Evolutionary conservation across 1,140 invertebrate species (phyloP), one percentile per base, ranked within the genome.

Genomic region (Calliopsis andreniformis): DNA sequence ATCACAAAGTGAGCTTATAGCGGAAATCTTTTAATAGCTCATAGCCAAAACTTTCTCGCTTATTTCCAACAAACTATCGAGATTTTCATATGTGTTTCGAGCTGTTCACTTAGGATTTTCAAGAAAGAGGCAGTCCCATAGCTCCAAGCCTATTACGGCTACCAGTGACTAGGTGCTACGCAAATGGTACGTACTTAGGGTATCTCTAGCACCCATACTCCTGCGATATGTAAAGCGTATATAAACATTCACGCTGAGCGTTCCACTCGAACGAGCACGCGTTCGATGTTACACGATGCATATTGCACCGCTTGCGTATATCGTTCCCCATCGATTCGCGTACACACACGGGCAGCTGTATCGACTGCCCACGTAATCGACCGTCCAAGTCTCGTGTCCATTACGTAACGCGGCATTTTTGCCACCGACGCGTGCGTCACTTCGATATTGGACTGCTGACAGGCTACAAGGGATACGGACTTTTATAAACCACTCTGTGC

Each of bases 331-430:
- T 55, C 59, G 32, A 58, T 3, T 42, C 39, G 32, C 67, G 53
- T 25, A 42, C 42, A 18, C 55, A 45, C 28, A 55, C 25, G 79
- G 84, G 84, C 80, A 82, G 71, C 58, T 45, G 7, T 23, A 77
- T 71, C 66, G 70, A 53, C 76, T 82, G 83, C 83, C 79, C 82
- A 86, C 87, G 86, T 88, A 87, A 87, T 83, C 83, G 76, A 78
- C 75, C 80, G 69, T 81, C 72, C 79, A 76, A 80, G 43, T 70
- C 61, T 80, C 81, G 68, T 76, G 78, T 79, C 81, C 61, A 78
- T 88, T 88, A 88, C 85, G 83, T 87, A 88, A 88, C 53, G 35
- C 35, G 20, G 47, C 69, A 82, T 80, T 88, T 86, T 82, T 81
- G 79, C 76, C 79, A 73, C 69, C 42, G 69, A 73, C 63, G n/a